These are phyloP conservation scores for Pediacus dermestoides DNA, from an alignment of 2,888 invertebrate genomes.

Conservation along the genomic window DNA sequence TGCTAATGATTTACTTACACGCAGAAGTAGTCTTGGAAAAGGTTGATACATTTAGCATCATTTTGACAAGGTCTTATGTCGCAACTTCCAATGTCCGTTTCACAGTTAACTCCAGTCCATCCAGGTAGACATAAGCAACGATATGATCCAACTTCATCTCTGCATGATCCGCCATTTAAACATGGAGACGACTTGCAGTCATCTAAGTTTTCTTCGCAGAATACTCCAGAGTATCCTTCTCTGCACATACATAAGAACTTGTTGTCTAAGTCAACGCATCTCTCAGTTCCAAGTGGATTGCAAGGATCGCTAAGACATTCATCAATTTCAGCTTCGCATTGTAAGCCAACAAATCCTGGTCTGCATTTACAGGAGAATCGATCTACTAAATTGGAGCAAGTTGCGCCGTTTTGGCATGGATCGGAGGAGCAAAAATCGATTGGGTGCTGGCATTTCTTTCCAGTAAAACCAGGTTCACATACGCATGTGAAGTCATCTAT, in stretches of 20 bases:
- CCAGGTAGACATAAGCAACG: conserved; percentile 79
- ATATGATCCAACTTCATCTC: conserved; percentile 80
- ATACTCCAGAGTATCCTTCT: conserved; percentile 79
- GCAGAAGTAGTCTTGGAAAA: conserved; percentile 88
- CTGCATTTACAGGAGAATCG: conserved; percentile 91
- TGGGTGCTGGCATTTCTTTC: conserved; percentile 87
- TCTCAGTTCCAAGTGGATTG: conserved; percentile 83
- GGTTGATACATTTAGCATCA: conserved; percentile 84
- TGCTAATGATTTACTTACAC: conserved; percentile 66
- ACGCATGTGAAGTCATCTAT: conserved; percentile 81
- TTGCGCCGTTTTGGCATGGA: conserved; percentile 90
- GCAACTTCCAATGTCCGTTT: conserved; percentile 84
- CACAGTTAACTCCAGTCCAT: conserved; percentile 84
- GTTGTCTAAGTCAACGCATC: conserved; percentile 85
- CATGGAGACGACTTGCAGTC: conserved; percentile 85
- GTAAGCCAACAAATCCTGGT: conserved; percentile 87
- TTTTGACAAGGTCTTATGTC: conserved; percentile 86
- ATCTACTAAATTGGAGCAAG: conserved; percentile 82
- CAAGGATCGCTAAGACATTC: conserved; percentile 91
- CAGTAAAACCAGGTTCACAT: conserved; percentile 92
- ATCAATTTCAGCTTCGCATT: conserved; percentile 90
- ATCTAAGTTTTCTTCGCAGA: conserved; percentile 82
- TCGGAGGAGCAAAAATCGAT: conserved; percentile 87
- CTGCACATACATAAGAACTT: conserved; percentile 85
- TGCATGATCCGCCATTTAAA: conserved; percentile 82